These are phyloP conservation scores for Hemicrepidius hirtus DNA, from an alignment of 2,888 invertebrate genomes.

Conservation along the genomic window DNA sequence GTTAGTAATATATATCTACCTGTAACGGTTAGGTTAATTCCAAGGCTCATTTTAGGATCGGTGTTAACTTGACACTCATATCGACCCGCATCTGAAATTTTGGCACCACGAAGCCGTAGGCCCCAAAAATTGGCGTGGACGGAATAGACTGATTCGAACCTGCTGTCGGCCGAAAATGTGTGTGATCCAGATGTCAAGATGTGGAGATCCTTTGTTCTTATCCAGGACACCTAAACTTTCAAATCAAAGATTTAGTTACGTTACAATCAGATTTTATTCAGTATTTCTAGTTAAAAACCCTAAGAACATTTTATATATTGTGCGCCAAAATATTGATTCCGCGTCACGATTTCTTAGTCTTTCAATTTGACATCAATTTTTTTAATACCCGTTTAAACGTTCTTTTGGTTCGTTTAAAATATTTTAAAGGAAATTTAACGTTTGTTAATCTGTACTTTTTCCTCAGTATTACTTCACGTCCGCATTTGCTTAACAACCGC, in stretches of 20 bases:
- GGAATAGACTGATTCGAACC: conserved; percentile 77
- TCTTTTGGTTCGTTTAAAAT: too few relatives aligned
- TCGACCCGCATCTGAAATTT: conserved; percentile 77
- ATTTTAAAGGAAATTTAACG: too few relatives aligned
- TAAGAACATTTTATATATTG: too few relatives aligned
- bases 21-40: conserved; percentile 78
- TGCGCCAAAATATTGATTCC: too few relatives aligned
- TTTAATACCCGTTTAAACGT: too few relatives aligned
- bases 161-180: conserved; percentile 81
- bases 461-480: too few relatives aligned
- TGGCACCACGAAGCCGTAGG: conserved; percentile 77
- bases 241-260: not conserved
- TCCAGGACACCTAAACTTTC: conserved; percentile 81
- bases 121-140: conserved; percentile 76
- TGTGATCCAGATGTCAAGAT: conserved; percentile 80
- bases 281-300: too few relatives aligned
- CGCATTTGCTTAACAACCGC: too few relatives aligned
- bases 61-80: conserved; percentile 87
- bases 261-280: not conserved
- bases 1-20: conserved; percentile 70
- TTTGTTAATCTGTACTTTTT: too few relatives aligned
- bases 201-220: conserved; percentile 81
- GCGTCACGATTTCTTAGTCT: too few relatives aligned
- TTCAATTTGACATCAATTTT: too few relatives aligned
- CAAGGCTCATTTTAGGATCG: conserved; percentile 83